These are phyloP conservation scores for Cryptotis parvus DNA, from an alignment of 2,113 vertebrate species.

Conservation along the genomic window DNA sequence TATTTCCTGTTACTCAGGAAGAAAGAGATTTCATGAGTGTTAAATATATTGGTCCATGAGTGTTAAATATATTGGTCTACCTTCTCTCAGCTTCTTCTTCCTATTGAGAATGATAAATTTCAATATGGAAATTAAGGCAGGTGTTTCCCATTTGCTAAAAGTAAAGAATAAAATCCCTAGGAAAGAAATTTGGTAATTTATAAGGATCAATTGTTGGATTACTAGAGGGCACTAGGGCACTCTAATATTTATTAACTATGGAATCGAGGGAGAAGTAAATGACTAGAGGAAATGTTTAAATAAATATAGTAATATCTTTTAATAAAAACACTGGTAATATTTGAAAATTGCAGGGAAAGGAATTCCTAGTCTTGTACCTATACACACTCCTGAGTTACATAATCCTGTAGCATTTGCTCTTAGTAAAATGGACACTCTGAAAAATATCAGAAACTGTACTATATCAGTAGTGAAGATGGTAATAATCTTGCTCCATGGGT, in stretches of 20 bases:
- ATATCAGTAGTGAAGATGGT: background rate
- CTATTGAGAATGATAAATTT: background rate
- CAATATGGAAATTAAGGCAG: background rate
- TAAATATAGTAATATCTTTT: background rate
- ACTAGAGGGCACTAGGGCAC: no score
- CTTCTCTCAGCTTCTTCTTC: background rate
- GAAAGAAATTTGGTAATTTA: background rate
- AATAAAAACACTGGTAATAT: no score
- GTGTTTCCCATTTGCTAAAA: background rate
- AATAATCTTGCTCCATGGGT: background rate
- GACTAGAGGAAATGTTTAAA: background rate
- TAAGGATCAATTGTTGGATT: background rate
- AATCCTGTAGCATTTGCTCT: background rate
- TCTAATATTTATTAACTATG: background rate
- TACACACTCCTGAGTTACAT: background rate
- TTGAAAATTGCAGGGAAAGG: background rate
- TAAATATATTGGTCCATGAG: background rate
- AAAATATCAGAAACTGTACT: constrained; percentile 10
- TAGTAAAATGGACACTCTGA: constrained; percentile 13
- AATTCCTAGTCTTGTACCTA: background rate
- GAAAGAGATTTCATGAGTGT: background rate
- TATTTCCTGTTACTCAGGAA: background rate
- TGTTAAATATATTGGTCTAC: background rate
- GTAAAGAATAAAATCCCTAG: background rate
- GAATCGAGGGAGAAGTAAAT: background rate